phyloP scores from a whole-genome alignment of 1,140 invertebrate species.

The Drosophila nikananu region DNA sequence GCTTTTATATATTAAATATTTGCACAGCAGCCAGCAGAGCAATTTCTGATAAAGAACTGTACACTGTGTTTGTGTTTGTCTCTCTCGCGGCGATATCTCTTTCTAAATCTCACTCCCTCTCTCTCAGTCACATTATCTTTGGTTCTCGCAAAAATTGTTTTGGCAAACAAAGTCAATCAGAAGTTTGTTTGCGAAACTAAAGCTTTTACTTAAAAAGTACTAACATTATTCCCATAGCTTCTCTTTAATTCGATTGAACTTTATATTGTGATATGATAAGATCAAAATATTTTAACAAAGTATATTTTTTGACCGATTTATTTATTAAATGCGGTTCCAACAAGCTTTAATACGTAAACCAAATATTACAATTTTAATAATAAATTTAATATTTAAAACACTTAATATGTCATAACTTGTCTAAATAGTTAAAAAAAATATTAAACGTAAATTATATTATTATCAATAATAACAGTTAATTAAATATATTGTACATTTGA shows the following conservation, averaged over 20 bases:
- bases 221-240: conserved; percentile 20
- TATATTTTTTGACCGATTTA: no score
- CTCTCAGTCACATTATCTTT: conserved; percentile 12
- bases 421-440: no score
- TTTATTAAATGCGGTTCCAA: no score
- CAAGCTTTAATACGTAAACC: no score
- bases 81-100: conserved; percentile 7
- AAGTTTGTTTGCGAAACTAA: conserved; percentile 42
- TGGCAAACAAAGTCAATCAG: conserved; percentile 64
- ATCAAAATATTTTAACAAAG: not conserved
- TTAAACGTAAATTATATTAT: no score
- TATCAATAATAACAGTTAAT: no score
- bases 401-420: no score
- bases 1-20: conserved; percentile 68
- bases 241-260: not conserved
- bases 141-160: conserved; percentile 33
- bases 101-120: conserved; percentile 1
- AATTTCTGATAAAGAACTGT: conserved; percentile 74
- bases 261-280: not conserved
- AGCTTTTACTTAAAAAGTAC: conserved; percentile 3
- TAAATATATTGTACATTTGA: no score
- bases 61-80: conserved; percentile 20
- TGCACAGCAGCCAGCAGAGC: conserved; percentile 65
- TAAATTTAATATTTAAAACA: no score
- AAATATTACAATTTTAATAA: no score